These are phyloP conservation scores for Hyperopisus bebe DNA, from an alignment of 2,113 vertebrate genomes.

Conservation along the genomic window DNA sequence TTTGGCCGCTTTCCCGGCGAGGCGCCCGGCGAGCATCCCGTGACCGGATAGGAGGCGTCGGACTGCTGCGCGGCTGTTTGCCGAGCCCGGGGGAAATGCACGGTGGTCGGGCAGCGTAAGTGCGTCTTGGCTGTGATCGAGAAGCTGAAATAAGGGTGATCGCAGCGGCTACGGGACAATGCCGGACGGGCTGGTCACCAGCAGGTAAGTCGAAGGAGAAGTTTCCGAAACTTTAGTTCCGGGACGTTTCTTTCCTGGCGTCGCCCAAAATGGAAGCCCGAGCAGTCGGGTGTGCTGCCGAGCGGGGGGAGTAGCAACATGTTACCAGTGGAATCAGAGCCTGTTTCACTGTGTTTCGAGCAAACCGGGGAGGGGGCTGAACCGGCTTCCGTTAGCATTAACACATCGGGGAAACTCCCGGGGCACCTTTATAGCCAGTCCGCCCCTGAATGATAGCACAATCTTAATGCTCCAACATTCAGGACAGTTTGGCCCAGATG, in stretches of 20 bases:
- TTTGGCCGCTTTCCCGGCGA: not conserved
- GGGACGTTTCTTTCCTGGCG: not conserved
- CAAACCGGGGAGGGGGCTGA: no score
- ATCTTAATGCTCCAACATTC: not conserved
- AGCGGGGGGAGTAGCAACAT: not conserved
- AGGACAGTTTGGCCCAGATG: not conserved
- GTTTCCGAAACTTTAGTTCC: conserved; percentile 10
- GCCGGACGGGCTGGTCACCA: conserved; percentile 41
- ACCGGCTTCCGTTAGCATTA: no score
- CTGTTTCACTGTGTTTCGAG: not conserved
- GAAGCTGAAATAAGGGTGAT: not conserved
- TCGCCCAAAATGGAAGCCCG: not conserved
- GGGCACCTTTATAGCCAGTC: not conserved
- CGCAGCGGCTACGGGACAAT: conserved; percentile 15
- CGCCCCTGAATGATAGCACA: not conserved
- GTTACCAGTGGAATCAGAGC: not conserved
- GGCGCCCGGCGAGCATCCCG: not conserved
- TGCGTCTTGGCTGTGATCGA: not conserved
- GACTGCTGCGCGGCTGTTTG: not conserved
- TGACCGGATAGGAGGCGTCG: not conserved
- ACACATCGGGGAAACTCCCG: not conserved
- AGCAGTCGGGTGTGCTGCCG: not conserved
- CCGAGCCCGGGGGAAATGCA: not conserved
- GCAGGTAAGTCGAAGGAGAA: conserved; percentile 31
- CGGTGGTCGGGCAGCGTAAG: not conserved